Percentiles rank a stretch among this genome's conserved stretches.
phyloP scores from a whole-genome alignment of 1,140 invertebrate genomes.

The Panagrolaimus sp. region DNA sequence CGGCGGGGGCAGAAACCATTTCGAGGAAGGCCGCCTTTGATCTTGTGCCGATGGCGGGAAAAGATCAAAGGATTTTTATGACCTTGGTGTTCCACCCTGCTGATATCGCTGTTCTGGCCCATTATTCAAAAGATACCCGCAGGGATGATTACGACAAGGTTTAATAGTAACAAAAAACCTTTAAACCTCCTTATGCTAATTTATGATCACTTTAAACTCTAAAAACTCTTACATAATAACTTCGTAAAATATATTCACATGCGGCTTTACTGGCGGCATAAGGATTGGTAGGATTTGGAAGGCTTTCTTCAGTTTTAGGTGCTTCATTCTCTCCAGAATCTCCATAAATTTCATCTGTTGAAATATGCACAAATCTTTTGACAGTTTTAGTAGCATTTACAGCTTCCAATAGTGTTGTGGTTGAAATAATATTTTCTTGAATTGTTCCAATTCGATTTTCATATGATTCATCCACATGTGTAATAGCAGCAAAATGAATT shows the following conservation, averaged over 20 bases:
- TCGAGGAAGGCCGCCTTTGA: no score
- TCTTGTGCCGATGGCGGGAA: background rate
- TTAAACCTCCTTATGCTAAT: background rate
- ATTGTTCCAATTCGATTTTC: slow-evolving; percentile 58
- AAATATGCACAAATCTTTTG: slow-evolving; percentile 57
- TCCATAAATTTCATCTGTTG: slow-evolving; percentile 59
- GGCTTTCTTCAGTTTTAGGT: slow-evolving; percentile 52
- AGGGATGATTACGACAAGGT: background rate
- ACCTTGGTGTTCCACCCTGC: background rate
- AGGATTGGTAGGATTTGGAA: slow-evolving; percentile 58
- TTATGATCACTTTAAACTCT: background rate
- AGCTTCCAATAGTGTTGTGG: slow-evolving; percentile 54
- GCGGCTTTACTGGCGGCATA: slow-evolving; percentile 59
- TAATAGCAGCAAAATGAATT: slow-evolving; percentile 60
- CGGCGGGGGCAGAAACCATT: no score
- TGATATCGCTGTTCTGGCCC: background rate
- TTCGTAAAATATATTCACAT: slow-evolving; percentile 53
- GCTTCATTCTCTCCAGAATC: slow-evolving; percentile 47
- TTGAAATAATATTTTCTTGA: slow-evolving; percentile 58
- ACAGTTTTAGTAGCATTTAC: slow-evolving; percentile 39
- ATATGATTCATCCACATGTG: slow-evolving; percentile 60
- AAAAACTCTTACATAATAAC: slow-evolving; percentile 50
- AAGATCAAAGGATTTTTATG: background rate
- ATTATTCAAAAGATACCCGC: no score
- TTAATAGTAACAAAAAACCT: slow-evolving; percentile 8